Evolutionary conservation across 1,140 invertebrate species (phyloP).

Genomic region (Zaprionus gabonicus): DNA sequence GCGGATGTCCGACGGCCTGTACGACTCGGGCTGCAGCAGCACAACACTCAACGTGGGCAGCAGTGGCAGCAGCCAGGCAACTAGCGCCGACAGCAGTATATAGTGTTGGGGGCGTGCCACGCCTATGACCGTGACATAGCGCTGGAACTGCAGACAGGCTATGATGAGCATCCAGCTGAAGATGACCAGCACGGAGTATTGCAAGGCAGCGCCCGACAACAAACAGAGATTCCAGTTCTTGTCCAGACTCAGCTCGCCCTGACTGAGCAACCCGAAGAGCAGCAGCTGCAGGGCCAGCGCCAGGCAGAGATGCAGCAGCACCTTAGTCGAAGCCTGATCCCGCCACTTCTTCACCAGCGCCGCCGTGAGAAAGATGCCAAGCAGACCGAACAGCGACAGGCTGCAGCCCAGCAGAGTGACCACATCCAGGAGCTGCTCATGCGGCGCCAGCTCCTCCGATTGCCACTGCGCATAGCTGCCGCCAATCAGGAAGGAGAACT

Average conservation of each 20-base stretch:
- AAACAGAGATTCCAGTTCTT: constrained; percentile 79
- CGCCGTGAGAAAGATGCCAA: constrained; percentile 87
- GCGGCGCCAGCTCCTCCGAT: constrained; percentile 59
- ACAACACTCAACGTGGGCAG: constrained; percentile 85
- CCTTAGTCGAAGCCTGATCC: constrained; percentile 87
- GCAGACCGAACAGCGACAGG: constrained; percentile 86
- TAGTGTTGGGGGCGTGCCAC: constrained; percentile 85
- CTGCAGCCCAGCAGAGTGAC: constrained; percentile 86
- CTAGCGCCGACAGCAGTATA: constrained; percentile 85
- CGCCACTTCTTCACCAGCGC: constrained; percentile 87
- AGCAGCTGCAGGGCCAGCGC: constrained; percentile 86
- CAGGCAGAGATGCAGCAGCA: constrained; percentile 87
- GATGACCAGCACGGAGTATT: constrained; percentile 87
- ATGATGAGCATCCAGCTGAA: constrained; percentile 90
- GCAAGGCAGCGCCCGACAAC: constrained; percentile 86
- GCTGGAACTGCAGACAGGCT: constrained; percentile 87
- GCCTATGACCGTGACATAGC: constrained; percentile 87
- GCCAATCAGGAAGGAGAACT: constrained; percentile 87
- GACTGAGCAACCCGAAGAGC: constrained; percentile 79
- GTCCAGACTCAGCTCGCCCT: constrained; percentile 10
- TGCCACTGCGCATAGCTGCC: constrained; percentile 45
- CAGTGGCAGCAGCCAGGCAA: constrained; percentile 86
- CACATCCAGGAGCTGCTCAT: constrained; percentile 85
- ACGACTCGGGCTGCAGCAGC: constrained; percentile 85
- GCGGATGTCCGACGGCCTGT: constrained; percentile 77